Conservation (phyloP, 2,888 invertebrate species). For the Catocala sponsa region DNA sequence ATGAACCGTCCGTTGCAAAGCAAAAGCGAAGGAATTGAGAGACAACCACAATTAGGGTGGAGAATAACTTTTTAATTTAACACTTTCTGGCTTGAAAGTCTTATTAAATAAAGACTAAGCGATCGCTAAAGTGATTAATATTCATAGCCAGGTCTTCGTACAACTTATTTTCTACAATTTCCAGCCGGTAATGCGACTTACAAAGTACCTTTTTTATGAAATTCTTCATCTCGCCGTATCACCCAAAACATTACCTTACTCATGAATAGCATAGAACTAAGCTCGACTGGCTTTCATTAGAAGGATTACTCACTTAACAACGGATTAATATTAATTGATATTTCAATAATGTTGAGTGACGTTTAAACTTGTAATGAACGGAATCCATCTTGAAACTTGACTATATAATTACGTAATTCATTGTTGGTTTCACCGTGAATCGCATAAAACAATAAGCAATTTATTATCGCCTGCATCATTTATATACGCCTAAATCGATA, state of each 20-base stretch:
- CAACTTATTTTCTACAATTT: slow-evolving; percentile 36
- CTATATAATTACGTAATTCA: slow-evolving; percentile 14
- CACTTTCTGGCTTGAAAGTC: slow-evolving; percentile 34
- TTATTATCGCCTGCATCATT: slow-evolving; percentile 14
- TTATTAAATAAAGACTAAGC: slow-evolving; percentile 42
- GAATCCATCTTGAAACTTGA: slow-evolving; percentile 9
- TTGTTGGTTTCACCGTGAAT: slow-evolving; percentile 10
- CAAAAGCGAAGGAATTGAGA: slow-evolving; percentile 24
- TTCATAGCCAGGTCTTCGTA: slow-evolving; percentile 34
- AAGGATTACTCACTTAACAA: slow-evolving; percentile 21
- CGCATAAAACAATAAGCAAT: slow-evolving; percentile 7
- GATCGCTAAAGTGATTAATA: slow-evolving; percentile 47
- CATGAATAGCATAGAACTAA: slow-evolving; percentile 15
- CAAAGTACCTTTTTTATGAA: slow-evolving; percentile 27
- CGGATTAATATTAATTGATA: slow-evolving; percentile 18
- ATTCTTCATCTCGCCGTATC: neutral
- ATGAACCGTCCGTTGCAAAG: slow-evolving; percentile 19
- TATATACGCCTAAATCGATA: slow-evolving; percentile 29
- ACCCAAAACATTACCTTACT: slow-evolving; percentile 19
- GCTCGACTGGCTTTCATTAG: slow-evolving; percentile 29
- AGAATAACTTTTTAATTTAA: slow-evolving; percentile 39
- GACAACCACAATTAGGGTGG: slow-evolving; percentile 35
- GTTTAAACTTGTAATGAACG: slow-evolving; percentile 2
- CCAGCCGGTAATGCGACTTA: slow-evolving; percentile 27
- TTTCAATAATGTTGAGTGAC: slow-evolving; percentile 22